Percentiles rank a stretch among this genome's conserved stretches.
These are phyloP conservation scores for Lates calcarifer DNA, from an alignment of 2,113 vertebrate genomes.

Conservation along the genomic window DNA sequence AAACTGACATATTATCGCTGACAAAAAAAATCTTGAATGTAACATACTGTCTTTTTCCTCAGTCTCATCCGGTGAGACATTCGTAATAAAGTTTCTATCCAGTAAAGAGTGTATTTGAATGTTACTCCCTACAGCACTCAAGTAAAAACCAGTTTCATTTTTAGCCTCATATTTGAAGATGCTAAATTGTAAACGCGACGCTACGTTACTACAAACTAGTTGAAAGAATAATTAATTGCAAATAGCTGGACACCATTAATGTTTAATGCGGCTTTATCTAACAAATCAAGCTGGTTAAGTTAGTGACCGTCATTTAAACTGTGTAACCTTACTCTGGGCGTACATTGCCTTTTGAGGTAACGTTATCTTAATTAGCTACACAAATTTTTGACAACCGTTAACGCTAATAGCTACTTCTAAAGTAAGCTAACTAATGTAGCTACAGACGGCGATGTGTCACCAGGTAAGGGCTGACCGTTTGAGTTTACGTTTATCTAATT, in stretches of 20 bases:
- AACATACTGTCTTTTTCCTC: constrained; percentile 9
- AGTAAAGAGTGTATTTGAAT: not conserved
- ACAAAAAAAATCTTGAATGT: not conserved
- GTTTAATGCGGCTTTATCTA: not conserved
- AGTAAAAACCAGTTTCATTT: not conserved
- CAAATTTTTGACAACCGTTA: constrained; percentile 35
- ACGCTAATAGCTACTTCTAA: constrained; percentile 43
- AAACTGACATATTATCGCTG: not conserved
- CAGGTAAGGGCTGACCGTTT: not conserved
- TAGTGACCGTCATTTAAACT: not conserved
- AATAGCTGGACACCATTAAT: not conserved
- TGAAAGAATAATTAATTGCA: not conserved
- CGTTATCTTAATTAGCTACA: constrained; percentile 53
- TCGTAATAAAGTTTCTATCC: not conserved
- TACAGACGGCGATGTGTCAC: not conserved
- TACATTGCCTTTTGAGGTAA: not conserved
- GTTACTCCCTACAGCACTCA: not conserved
- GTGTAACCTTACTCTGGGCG: not conserved
- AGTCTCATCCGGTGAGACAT: not conserved
- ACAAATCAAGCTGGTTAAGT: too few relatives aligned
- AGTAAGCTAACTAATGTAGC: constrained; percentile 42
- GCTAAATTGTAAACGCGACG: not conserved
- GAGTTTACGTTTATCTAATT: not conserved
- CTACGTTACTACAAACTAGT: not conserved
- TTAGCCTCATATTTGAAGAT: not conserved